Evolutionary conservation across 1,140 invertebrate genomes (phyloP).

Genomic region (Subanguina moxae): DNA sequence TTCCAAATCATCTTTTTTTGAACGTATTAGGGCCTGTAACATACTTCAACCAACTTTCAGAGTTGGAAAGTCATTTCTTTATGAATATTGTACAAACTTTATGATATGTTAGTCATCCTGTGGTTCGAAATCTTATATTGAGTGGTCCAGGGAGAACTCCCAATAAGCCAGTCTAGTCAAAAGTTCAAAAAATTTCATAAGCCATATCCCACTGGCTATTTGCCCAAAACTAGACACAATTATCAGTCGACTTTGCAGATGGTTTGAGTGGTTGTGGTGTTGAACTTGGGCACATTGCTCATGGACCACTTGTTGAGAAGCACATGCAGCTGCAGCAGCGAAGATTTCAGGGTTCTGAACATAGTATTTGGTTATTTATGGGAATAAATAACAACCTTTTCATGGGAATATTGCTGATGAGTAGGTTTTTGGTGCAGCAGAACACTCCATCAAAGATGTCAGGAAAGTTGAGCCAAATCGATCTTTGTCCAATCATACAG

Average conservation of each 20-base stretch:
- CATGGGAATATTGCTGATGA: slow-evolving; percentile 13
- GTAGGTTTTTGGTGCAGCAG: slow-evolving; percentile 6
- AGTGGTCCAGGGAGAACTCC: too few species aligned
- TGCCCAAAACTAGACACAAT: too few species aligned
- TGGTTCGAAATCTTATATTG: too few species aligned
- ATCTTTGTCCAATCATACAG: slow-evolving; percentile 23
- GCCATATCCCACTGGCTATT: too few species aligned
- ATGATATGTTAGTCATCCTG: too few species aligned
- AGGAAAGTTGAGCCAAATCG: slow-evolving; percentile 29
- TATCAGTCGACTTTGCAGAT: neutral
- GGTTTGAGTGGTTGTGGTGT: slow-evolving; percentile 21
- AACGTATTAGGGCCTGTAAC: too few species aligned
- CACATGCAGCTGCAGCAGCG: slow-evolving; percentile 15
- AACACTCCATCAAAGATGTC: slow-evolving; percentile 29
- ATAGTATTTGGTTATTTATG: slow-evolving; percentile 7
- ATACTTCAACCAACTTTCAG: too few species aligned
- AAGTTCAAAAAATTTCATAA: too few species aligned
- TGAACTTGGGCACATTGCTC: slow-evolving; percentile 16
- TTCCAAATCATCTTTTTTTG: too few species aligned
- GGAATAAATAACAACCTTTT: slow-evolving; percentile 13
- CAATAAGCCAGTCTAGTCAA: too few species aligned
- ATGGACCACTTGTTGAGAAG: slow-evolving; percentile 28
- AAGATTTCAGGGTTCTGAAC: slow-evolving; percentile 14
- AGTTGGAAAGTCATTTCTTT: too few species aligned
- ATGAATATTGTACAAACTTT: too few species aligned